phyloP scores from a whole-genome alignment of 2,888 invertebrate genomes.

The Spilosoma lubricipeda region DNA sequence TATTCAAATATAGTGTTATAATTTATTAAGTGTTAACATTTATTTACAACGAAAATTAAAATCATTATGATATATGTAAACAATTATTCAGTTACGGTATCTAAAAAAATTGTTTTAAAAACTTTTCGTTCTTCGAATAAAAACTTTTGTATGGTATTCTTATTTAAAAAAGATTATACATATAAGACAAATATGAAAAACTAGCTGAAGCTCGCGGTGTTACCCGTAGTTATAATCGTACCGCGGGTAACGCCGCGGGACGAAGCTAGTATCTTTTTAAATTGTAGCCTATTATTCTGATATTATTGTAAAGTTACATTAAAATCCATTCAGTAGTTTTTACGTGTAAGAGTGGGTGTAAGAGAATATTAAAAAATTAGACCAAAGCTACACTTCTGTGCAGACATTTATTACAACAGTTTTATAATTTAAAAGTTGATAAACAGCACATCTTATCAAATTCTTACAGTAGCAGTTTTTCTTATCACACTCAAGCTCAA shows the following conservation, averaged over 20 bases:
- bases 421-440: slow-evolving; percentile 48
- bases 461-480: slow-evolving; percentile 48
- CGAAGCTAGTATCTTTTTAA: too few relatives aligned
- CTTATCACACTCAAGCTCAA: slow-evolving; percentile 46
- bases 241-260: too few relatives aligned
- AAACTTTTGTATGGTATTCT: not conserved
- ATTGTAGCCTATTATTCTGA: too few relatives aligned
- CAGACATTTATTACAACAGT: slow-evolving; percentile 25
- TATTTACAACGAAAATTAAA: not conserved
- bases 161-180: not conserved
- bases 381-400: slow-evolving; percentile 21
- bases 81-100: not conserved
- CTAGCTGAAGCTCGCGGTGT: too few relatives aligned
- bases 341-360: too few relatives aligned
- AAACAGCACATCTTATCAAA: slow-evolving; percentile 35
- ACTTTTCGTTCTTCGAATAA: not conserved
- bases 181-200: too few relatives aligned
- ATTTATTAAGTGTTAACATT: not conserved
- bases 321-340: too few relatives aligned
- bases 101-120: too few relatives aligned
- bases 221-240: too few relatives aligned
- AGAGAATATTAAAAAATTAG: not conserved
- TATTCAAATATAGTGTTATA: not conserved
- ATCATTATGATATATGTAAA: not conserved
- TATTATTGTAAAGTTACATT: too few relatives aligned